A percentile compares a stretch with the other conserved stretches of the same genome.
phyloP scores from a whole-genome alignment of 1,140 invertebrate species.

The Lithobius niger region DNA sequence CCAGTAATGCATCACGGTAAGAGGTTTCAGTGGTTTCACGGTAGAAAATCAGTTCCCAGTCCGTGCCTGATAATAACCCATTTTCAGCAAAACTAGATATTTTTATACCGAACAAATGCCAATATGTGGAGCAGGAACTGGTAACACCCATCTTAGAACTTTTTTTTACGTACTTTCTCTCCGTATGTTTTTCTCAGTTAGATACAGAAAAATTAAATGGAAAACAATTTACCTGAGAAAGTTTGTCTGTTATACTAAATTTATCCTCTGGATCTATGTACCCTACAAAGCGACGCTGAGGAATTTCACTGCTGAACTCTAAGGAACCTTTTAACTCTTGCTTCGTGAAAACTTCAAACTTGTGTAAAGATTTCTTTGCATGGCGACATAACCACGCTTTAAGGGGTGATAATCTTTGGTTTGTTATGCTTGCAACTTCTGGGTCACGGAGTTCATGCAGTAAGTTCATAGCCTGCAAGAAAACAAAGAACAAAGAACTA shows the following conservation, averaged over 20 bases:
- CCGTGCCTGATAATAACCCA: too few species aligned
- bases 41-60: too few species aligned
- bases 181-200: neutral
- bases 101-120: too few species aligned
- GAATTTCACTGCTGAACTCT: constrained; percentile 70
- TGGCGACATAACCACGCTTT: constrained; percentile 83
- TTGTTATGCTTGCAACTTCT: constrained; percentile 55
- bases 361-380: constrained; percentile 61
- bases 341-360: constrained; percentile 59
- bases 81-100: too few species aligned
- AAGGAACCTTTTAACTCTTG: constrained; percentile 57
- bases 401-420: constrained; percentile 69
- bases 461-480: constrained; percentile 89
- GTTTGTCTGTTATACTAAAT: constrained; percentile 76
- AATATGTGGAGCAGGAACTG: too few species aligned
- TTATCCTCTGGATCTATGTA: constrained; percentile 88
- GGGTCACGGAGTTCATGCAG: constrained; percentile 66
- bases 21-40: too few species aligned
- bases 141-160: too few species aligned
- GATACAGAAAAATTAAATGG: too few species aligned
- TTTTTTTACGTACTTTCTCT: too few species aligned
- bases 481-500: constrained; percentile 11
- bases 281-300: constrained; percentile 71
- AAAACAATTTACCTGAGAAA: constrained; percentile 69
- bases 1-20: too few species aligned